These are phyloP conservation scores for Oreochromis grahami DNA, from an alignment of 2,797 vertebrate genomes.

Conservation along the genomic window DNA sequence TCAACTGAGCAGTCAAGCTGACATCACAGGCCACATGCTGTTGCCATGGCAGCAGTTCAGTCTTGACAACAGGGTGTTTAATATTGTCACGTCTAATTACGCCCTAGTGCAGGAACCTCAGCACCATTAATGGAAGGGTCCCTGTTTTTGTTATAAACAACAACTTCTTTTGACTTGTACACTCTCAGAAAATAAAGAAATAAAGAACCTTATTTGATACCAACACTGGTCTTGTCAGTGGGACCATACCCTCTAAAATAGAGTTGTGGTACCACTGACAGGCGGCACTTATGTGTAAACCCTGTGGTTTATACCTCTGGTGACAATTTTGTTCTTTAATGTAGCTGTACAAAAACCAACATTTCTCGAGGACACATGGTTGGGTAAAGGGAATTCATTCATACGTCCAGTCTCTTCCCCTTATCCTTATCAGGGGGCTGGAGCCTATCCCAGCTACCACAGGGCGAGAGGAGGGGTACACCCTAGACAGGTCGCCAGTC, in stretches of 20 bases:
- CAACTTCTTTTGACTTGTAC: fast-evolving
- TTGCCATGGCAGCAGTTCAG: background rate
- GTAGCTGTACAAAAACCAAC: background rate
- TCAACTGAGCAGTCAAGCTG: background rate
- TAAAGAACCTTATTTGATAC: background rate
- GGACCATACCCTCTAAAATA: fast-evolving
- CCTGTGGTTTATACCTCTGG: background rate
- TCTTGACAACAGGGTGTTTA: background rate
- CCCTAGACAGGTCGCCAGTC: background rate
- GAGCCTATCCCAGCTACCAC: background rate
- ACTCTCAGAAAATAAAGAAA: fast-evolving
- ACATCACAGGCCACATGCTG: fast-evolving
- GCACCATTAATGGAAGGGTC: background rate
- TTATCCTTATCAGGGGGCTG: background rate
- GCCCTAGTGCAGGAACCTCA: background rate
- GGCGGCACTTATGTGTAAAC: background rate
- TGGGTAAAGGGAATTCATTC: background rate
- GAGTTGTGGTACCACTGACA: background rate
- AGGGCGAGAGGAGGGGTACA: background rate
- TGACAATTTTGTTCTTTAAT: background rate
- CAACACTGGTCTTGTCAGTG: background rate
- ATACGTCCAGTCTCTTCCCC: fast-evolving
- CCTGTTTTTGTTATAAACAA: background rate
- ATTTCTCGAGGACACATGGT: background rate
- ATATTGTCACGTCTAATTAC: background rate